A percentile compares a stretch with the other conserved stretches of the same genome.
These are phyloP conservation scores for Pomacea canaliculata DNA, from an alignment of 2,888 invertebrate species.

Conservation along the genomic window DNA sequence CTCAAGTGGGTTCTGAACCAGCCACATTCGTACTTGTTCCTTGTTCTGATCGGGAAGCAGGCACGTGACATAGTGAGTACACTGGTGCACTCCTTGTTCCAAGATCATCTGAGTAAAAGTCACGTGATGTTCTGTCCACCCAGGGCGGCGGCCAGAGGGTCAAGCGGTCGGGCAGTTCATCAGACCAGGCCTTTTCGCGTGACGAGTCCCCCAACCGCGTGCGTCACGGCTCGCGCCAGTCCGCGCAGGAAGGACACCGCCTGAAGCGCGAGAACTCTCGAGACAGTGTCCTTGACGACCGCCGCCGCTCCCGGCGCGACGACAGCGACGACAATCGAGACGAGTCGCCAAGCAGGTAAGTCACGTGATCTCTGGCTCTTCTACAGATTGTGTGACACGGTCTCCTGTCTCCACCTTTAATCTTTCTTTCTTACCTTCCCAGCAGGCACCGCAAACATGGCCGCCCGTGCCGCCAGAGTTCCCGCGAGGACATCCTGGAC, in stretches of 20 bases:
- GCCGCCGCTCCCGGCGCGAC: constrained; percentile 35
- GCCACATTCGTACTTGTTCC: no score
- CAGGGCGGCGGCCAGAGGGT: constrained; percentile 33
- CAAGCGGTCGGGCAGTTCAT: constrained; percentile 54
- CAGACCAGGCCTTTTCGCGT: constrained; percentile 50
- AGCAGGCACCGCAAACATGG: constrained; percentile 35
- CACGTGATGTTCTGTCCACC: no score
- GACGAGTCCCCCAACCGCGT: constrained; percentile 55
- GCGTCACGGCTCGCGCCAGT: constrained; percentile 36
- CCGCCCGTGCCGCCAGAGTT: constrained; percentile 48
- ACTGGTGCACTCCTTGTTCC: no score
- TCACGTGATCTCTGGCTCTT: constrained; percentile 21
- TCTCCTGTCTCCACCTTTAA: no score
- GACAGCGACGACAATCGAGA: constrained; percentile 31
- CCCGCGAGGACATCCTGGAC: constrained; percentile 54
- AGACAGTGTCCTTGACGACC: constrained; percentile 55
- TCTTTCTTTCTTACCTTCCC: no score
- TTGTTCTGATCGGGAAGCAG: no score
- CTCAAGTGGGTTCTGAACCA: no score
- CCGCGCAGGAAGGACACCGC: constrained; percentile 40
- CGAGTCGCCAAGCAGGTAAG: constrained; percentile 45
- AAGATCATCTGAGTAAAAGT: no score
- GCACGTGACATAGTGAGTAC: no score
- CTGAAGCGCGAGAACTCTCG: constrained; percentile 47
- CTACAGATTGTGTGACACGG: no score